Base-by-base conservation (phyloP, 37 sponge, comb jelly and placozoan genomes). In the Beroe forskalii region DNA sequence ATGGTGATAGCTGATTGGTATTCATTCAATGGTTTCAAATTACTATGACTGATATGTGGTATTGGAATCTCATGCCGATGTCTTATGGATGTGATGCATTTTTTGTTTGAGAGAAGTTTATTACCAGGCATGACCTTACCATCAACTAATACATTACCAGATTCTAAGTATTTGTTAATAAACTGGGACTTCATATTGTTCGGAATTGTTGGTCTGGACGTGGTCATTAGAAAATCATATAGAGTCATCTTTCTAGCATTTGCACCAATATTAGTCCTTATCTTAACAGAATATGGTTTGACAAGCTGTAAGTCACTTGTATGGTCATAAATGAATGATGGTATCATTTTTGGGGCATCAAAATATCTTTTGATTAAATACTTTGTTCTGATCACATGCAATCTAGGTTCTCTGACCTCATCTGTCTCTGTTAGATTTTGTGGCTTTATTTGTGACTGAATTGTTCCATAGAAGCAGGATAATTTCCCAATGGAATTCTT, bases 11-110 rank as follows among this genome's bases (percentile, higher is more conserved):
- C 12, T 33, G 17, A 2, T 32, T 69, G 9, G 4, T 36, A 12
- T 14, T 14, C 32, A 32, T 69, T 69, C 19, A 69, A 14, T 36
- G 72, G 72, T 35, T 36, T 69, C 19, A 69, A 36, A 17, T 36
- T 31, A 36, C 19, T 37, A 69, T 19, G 72, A 37, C 32, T 35
- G 4, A 69, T 14, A 14, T 2, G 28, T 32, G 72, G 72, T 12
- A 69, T 35, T 33, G 72, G 72, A 36, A 32, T 2, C 32, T 69
- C 72, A 69, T 69, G 72, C 19, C 72, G 4, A 35, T 69, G 72
- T 33, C 32, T 33, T 1, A 33, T 69, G 1, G 72, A 12, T 69
- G 19, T 69, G 4, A 69, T 69, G 19, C 6, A 33, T 2, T 69
- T 69, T 1, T 69, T 27, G 9, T 36, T 69, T 36, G 72, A 28